Conservation (phyloP, 2,797 vertebrate species). For the Synanceia verrucosa region DNA sequence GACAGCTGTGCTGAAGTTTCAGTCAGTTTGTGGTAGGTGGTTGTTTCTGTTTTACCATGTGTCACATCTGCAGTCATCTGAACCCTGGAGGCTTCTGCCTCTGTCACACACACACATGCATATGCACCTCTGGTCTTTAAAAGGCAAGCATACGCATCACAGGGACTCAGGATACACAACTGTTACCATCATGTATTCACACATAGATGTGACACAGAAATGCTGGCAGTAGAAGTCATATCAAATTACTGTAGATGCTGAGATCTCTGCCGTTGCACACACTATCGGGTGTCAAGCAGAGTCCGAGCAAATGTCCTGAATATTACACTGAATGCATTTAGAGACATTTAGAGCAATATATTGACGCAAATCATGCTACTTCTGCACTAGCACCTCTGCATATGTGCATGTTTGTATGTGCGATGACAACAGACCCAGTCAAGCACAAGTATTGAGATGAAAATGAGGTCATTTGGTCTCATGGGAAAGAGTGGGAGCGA, state of each 20-base stretch:
- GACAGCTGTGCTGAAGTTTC: background rate
- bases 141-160: constrained; percentile 1
- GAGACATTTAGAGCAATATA: background rate
- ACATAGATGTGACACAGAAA: background rate
- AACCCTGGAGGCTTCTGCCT: constrained; percentile 17
- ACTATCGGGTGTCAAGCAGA: background rate
- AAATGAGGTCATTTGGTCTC: constrained; percentile 59
- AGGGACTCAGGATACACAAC: constrained; percentile 9
- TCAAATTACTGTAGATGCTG: background rate
- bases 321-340: background rate
- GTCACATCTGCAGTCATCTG: constrained; percentile 32
- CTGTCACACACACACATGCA: background rate
- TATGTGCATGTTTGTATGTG: constrained; percentile 12
- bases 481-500: constrained; percentile 52
- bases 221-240: background rate
- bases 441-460: constrained; percentile 41
- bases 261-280: background rate
- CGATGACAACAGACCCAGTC: constrained; percentile 26
- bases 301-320: background rate
- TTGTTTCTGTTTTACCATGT: constrained; percentile 1
- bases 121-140: background rate
- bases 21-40: constrained; percentile 1
- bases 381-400: background rate
- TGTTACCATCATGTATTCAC: constrained; percentile 11
- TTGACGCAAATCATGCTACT: background rate